Conservation (phyloP, 2,797 vertebrate genomes). For the Bucorvus abyssinicus region DNA sequence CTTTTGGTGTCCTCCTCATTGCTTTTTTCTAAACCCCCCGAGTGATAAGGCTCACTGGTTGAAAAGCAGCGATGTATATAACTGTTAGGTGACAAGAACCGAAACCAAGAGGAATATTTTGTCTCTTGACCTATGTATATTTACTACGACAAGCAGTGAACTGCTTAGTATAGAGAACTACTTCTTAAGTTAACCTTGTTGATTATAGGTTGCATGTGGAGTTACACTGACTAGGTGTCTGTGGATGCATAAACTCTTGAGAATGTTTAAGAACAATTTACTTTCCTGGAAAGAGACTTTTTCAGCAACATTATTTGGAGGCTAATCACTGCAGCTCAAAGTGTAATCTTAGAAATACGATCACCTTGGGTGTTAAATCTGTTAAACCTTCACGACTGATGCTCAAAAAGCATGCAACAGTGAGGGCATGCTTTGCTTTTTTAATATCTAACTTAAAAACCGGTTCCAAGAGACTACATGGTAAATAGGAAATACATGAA, state of each 20-base stretch:
- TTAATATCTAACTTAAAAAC: neutral
- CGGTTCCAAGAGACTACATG: neutral
- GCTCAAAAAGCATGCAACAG: neutral
- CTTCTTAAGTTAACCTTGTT: neutral
- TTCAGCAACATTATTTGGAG: neutral
- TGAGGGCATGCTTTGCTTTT: neutral
- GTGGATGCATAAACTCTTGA: neutral
- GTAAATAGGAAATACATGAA: neutral
- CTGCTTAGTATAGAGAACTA: neutral
- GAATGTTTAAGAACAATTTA: neutral
- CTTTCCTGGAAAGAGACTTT: neutral
- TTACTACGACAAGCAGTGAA: neutral
- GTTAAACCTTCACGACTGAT: neutral
- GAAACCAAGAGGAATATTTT: neutral
- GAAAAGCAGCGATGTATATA: neutral
- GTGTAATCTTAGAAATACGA: neutral
- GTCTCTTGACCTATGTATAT: neutral
- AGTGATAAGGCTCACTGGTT: neutral
- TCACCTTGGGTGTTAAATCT: neutral
- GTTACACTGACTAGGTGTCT: accelerated
- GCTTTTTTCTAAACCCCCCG: neutral
- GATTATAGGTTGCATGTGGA: neutral
- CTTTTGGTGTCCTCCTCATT: neutral
- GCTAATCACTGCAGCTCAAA: neutral
- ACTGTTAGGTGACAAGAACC: neutral